Evolutionary conservation across 1,140 invertebrate genomes (phyloP).

Genomic region (Drosophila insularis): DNA sequence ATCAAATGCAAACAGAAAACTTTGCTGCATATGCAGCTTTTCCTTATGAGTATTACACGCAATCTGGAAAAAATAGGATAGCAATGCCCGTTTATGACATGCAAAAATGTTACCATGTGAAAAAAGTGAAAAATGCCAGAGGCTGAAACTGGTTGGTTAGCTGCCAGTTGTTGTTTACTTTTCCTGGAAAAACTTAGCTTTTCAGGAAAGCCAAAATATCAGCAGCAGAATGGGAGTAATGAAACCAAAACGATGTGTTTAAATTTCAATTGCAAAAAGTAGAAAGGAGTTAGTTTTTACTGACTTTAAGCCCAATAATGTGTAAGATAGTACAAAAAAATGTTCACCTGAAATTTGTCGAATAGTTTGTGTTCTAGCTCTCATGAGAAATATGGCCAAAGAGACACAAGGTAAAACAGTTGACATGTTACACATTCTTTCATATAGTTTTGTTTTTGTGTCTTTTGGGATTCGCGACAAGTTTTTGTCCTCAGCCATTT

Average conservation of each 20-base stretch:
- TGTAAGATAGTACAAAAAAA: slow-evolving; percentile 1
- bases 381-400: slow-evolving; percentile 10
- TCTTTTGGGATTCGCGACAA: slow-evolving; percentile 34
- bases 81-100: slow-evolving; percentile 2
- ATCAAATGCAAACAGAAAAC: slow-evolving; percentile 7
- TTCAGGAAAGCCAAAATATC: background rate
- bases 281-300: too few species aligned
- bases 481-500: slow-evolving; percentile 13
- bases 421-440: slow-evolving; percentile 37
- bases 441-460: slow-evolving; percentile 26
- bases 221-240: background rate
- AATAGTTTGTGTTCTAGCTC: slow-evolving; percentile 37
- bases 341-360: slow-evolving; percentile 49
- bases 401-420: slow-evolving; percentile 35
- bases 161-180: slow-evolving; percentile 1
- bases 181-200: background rate
- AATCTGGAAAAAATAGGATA: background rate
- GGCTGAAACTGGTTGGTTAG: background rate
- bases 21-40: slow-evolving; percentile 3
- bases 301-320: too few species aligned
- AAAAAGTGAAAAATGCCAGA: slow-evolving; percentile 7
- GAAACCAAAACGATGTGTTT: background rate
- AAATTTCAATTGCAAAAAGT: too few species aligned
- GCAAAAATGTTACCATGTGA: background rate
- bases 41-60: slow-evolving; percentile 1